Percentiles rank a stretch among this genome's conserved stretches.
These are phyloP conservation scores for Junonia oenone DNA, from an alignment of 2,888 invertebrate genomes.

Conservation along the genomic window DNA sequence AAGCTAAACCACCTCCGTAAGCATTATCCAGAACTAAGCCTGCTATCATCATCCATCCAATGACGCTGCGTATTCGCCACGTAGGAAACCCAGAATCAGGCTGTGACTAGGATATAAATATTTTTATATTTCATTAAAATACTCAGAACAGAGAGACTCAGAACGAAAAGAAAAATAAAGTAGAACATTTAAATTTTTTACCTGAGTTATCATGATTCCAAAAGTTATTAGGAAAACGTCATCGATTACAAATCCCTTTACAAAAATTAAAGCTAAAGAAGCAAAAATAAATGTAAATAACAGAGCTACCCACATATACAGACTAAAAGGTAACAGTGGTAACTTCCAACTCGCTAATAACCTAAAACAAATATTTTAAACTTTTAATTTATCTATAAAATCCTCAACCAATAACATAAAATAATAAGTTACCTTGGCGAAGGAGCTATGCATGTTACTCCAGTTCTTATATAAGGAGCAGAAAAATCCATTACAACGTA, in stretches of 20 bases:
- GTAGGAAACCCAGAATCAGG: constrained; percentile 35
- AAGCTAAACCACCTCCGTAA: constrained; percentile 83
- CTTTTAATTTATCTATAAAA: background rate
- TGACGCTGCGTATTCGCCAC: constrained; percentile 65
- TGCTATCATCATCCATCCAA: constrained; percentile 72
- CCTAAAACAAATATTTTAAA: constrained; percentile 40
- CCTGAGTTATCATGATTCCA: constrained; percentile 65
- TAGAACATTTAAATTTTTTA: no score
- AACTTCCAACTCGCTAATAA: constrained; percentile 80
- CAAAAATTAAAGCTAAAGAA: constrained; percentile 53
- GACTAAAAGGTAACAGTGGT: constrained; percentile 81
- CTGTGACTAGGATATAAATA: constrained; percentile 54
- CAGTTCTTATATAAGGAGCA: constrained; percentile 79
- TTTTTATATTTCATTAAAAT: no score
- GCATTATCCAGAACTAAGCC: constrained; percentile 81
- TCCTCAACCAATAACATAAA: background rate
- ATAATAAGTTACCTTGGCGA: constrained; percentile 68
- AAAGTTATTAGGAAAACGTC: constrained; percentile 53
- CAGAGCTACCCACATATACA: constrained; percentile 79
- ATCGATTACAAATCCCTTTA: constrained; percentile 43
- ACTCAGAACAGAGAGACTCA: no score
- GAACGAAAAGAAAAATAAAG: no score
- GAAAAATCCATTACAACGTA: constrained; percentile 82
- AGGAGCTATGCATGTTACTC: constrained; percentile 84
- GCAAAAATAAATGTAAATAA: constrained; percentile 66